phyloP scores from a whole-genome alignment of 2,113 vertebrate genomes.

The Notarius lentiginosus region DNA sequence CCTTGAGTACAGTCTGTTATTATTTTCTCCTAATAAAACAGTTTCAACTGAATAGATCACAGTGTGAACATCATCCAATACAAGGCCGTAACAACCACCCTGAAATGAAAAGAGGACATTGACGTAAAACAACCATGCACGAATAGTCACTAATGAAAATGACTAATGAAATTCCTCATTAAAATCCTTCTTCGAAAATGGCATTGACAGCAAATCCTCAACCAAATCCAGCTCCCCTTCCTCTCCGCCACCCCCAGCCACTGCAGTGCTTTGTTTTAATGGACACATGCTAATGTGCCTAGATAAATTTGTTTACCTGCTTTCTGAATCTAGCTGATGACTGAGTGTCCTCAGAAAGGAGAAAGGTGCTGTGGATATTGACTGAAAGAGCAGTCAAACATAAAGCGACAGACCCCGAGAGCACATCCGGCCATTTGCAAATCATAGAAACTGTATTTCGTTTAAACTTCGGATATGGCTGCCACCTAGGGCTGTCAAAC shows the following conservation, averaged over 20 bases:
- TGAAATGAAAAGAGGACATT: constrained; percentile 22
- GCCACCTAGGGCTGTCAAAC: not conserved
- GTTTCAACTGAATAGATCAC: constrained; percentile 11
- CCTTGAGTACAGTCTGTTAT: not conserved
- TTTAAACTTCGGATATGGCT: too few relatives aligned
- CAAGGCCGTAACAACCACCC: not conserved
- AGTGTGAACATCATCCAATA: constrained; percentile 5
- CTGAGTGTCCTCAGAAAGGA: constrained; percentile 5
- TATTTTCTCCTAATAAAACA: constrained; percentile 7
- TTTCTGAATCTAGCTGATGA: not conserved
- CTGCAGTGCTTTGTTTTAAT: constrained; percentile 17
- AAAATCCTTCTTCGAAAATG: constrained; percentile 19
- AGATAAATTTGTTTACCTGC: constrained; percentile 25
- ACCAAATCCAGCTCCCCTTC: constrained; percentile 1
- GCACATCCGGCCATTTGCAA: not conserved
- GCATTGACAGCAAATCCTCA: constrained; percentile 14
- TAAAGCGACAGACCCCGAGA: not conserved
- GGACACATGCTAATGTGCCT: constrained; percentile 22
- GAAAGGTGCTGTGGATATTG: not conserved
- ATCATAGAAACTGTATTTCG: not conserved
- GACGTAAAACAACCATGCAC: constrained; percentile 31
- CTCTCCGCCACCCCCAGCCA: not conserved
- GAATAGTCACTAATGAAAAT: constrained; percentile 33
- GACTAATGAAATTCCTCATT: constrained; percentile 29
- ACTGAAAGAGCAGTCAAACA: not conserved